Evolutionary conservation across 2,888 invertebrate species (phyloP).

Genomic region (Phengaris alcon): DNA sequence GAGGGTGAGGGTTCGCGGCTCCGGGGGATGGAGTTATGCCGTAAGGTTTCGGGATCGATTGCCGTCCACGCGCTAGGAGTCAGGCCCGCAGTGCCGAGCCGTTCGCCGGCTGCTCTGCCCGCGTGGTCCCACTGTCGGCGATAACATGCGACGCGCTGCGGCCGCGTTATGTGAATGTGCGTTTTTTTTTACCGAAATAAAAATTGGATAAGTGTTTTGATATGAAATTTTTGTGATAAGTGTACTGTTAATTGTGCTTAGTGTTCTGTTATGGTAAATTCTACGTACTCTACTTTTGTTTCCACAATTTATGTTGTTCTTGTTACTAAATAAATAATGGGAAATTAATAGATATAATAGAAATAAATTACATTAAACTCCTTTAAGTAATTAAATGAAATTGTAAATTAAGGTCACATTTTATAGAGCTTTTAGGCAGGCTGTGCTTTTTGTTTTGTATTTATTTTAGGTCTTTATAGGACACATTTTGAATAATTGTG

Average conservation of each 20-base stretch:
- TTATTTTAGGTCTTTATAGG: neutral
- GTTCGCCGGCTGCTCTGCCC: slow-evolving; percentile 61
- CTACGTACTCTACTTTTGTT: slow-evolving; percentile 34
- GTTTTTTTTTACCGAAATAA: slow-evolving; percentile 47
- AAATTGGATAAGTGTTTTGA: slow-evolving; percentile 28
- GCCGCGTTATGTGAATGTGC: slow-evolving; percentile 53
- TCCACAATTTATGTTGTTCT: slow-evolving; percentile 25
- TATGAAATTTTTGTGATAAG: slow-evolving; percentile 26
- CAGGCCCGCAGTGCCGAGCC: slow-evolving; percentile 73
- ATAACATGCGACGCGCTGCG: slow-evolving; percentile 63
- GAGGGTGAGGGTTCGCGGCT: slow-evolving; percentile 45
- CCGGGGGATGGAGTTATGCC: slow-evolving; percentile 51
- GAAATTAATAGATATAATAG: neutral
- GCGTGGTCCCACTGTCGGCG: slow-evolving; percentile 50
- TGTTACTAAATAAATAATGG: slow-evolving; percentile 10
- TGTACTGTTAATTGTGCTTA: slow-evolving; percentile 27
- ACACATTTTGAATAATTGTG: neutral
- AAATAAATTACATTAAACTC: neutral
- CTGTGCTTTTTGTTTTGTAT: neutral
- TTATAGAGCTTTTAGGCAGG: slow-evolving; percentile 11
- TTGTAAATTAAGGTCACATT: neutral
- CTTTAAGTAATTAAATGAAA: neutral
- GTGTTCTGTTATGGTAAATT: slow-evolving; percentile 32
- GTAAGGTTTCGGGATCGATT: slow-evolving; percentile 52
- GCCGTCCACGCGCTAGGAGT: slow-evolving; percentile 64